Conservation (phyloP, 2,113 vertebrate species). For the Neolamprologus falcicula region DNA sequence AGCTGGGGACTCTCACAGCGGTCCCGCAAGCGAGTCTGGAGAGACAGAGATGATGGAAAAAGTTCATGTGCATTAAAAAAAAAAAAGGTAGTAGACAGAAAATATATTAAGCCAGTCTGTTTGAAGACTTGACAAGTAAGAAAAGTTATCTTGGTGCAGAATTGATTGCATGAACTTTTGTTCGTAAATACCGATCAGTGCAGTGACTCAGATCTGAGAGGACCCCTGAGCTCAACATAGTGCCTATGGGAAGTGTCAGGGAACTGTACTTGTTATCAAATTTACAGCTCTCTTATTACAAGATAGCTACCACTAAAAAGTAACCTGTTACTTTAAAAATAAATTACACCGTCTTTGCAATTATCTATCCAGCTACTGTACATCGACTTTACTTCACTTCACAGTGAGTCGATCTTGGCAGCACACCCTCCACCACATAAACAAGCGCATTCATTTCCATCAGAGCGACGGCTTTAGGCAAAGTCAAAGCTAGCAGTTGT, state of each 20-base stretch:
- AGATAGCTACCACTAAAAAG: neutral
- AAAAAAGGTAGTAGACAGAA: neutral
- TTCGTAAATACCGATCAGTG: neutral
- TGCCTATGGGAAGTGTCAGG: neutral
- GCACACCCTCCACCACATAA: neutral
- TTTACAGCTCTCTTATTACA: neutral
- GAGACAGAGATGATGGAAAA: neutral
- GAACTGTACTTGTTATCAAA: neutral
- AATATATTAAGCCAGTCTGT: neutral
- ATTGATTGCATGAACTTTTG: neutral
- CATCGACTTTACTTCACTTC: neutral
- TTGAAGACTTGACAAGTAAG: neutral
- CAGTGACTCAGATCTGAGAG: neutral
- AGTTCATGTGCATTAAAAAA: neutral
- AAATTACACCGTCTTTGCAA: neutral
- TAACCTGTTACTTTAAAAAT: neutral
- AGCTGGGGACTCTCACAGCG: conserved; percentile 91
- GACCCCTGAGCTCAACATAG: neutral
- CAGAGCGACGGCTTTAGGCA: neutral
- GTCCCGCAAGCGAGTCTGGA: conserved; percentile 88
- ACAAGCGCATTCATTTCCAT: neutral
- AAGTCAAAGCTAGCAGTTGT: neutral
- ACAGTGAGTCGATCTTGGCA: neutral
- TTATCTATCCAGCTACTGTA: neutral
- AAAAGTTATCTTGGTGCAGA: neutral